Conservation (phyloP, 2,888 invertebrate genomes). For the Microplitis manilae region DNA sequence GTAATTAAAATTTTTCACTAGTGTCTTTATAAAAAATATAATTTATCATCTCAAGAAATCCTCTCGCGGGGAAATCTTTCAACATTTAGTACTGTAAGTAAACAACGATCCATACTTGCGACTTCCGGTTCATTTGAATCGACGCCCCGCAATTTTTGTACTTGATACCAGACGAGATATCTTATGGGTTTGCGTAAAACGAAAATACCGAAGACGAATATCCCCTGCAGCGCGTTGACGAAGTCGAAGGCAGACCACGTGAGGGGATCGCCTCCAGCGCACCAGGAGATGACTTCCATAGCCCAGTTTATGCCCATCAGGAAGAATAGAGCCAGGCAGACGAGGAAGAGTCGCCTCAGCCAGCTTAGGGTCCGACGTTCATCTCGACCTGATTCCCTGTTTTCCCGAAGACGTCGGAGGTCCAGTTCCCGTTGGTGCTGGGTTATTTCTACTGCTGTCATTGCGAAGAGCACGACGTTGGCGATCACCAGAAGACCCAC, state of each 20-base stretch:
- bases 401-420: slow-evolving; percentile 69
- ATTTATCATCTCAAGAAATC: slow-evolving; percentile 34
- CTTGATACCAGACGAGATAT: slow-evolving; percentile 61
- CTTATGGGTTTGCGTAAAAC: slow-evolving; percentile 70
- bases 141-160: slow-evolving; percentile 61
- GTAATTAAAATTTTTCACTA: neutral
- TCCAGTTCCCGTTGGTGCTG: slow-evolving; percentile 73
- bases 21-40: neutral
- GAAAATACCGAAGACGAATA: slow-evolving; percentile 79
- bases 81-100: slow-evolving; percentile 60
- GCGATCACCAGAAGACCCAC: slow-evolving; percentile 74
- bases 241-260: slow-evolving; percentile 79
- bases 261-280: slow-evolving; percentile 73
- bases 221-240: slow-evolving; percentile 80
- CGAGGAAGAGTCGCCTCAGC: slow-evolving; percentile 71
- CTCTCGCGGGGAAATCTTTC: slow-evolving; percentile 53
- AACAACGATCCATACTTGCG: slow-evolving; percentile 59
- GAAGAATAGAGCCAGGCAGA: slow-evolving; percentile 76
- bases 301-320: slow-evolving; percentile 82
- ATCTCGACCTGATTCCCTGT: slow-evolving; percentile 62
- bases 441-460: slow-evolving; percentile 74
- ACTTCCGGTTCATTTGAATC: slow-evolving; percentile 54
- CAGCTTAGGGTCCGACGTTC: slow-evolving; percentile 67
- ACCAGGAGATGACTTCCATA: slow-evolving; percentile 80
- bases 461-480: slow-evolving; percentile 75